Base-by-base conservation (phyloP, 2,113 vertebrate species). In the Leptobrachium ailaonicum region DNA sequence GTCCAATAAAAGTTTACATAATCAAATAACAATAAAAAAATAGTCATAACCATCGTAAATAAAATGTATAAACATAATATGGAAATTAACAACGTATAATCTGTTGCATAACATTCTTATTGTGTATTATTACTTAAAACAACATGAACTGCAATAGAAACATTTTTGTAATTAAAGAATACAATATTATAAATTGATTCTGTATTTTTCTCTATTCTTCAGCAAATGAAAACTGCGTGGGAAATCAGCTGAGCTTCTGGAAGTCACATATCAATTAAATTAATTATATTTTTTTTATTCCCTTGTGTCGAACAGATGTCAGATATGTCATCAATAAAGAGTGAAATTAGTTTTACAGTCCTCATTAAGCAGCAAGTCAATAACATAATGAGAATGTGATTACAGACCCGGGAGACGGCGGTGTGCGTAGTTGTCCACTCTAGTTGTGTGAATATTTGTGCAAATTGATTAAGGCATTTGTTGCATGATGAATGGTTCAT, bases 291-390 rank as follows among this genome's bases (percentile, higher is more conserved):
- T 68, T 67, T 68, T 77, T 60, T 77, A 77, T 62, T 62, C 41
- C 76, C 44, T 45, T 60, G 53, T 56, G 6, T 47, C 62, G 67
- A 56, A 47, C 66, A 70, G 54, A 77, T 77, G 67, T 77, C 66
- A 77, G 76, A 70, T 77, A 69, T 71, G 54, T 7, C 53, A 77
- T 77, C 76, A 77, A 77, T 77, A 71, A 77, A 70, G 50, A 70
- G 76, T 60, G 76, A 60, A 77, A 77, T 77, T 70, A 50, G 76
- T 77, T 70, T 77, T 77, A 40, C 76, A 77, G 66, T 77, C 54
- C 76, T 77, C 66, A 77, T 77, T 71, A 77, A 77, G 50, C 54
- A 47, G 66, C 76, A 54, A 70, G 76, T 77, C 76, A 77, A 77
- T 77, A 77, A 54, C 58, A 45, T 77, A 77, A 77, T 70, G 50